Evolutionary conservation across 2,797 vertebrate species (phyloP).

Genomic region (Peromyscus aztecus): DNA sequence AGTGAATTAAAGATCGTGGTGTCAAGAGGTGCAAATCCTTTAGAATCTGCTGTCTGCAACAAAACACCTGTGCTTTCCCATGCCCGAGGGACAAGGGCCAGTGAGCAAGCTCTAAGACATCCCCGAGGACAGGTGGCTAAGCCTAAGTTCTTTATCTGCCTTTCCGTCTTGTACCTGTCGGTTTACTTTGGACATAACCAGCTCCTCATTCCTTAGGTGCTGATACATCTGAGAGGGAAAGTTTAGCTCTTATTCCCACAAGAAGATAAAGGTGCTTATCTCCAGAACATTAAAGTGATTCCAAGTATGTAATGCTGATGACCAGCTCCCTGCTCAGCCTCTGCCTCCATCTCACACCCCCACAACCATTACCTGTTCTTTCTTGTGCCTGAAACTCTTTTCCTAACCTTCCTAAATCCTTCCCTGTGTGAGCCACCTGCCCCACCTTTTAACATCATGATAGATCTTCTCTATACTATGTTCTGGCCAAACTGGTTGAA

Average conservation of each 20-base stretch:
- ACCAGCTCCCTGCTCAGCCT: background rate
- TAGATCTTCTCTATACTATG: background rate
- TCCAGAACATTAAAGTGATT: background rate
- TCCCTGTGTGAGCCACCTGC: background rate
- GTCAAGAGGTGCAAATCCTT: background rate
- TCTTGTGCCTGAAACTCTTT: background rate
- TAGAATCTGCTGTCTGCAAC: background rate
- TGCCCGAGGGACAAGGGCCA: fast-evolving
- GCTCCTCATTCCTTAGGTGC: background rate
- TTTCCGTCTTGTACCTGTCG: background rate
- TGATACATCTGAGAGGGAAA: background rate
- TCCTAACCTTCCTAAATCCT: background rate
- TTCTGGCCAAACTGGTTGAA: background rate
- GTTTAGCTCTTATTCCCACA: background rate
- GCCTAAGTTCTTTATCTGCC: background rate
- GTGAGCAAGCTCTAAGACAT: background rate
- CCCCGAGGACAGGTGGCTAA: background rate
- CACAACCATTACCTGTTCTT: too few relatives aligned
- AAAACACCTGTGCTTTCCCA: background rate
- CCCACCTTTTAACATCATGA: background rate
- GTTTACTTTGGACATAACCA: background rate
- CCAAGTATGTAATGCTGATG: fast-evolving
- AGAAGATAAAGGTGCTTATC: background rate
- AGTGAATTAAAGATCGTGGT: background rate
- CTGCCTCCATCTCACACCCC: background rate